Evolutionary conservation across 2,797 vertebrate genomes (phyloP).

Genomic region (Petrocephalus schoutedeni): DNA sequence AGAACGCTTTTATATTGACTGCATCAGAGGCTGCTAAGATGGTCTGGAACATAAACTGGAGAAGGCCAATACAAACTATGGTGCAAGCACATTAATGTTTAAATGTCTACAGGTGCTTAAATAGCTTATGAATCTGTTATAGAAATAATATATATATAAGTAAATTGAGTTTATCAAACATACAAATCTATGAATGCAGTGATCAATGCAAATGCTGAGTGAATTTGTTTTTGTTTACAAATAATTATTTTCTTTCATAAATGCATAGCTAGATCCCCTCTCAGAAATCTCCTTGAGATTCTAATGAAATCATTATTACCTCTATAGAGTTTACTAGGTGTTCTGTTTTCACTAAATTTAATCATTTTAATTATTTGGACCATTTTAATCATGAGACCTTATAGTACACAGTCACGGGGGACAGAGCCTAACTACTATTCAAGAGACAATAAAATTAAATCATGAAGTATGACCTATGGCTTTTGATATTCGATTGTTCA

Average conservation of each 20-base stretch:
- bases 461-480: not conserved
- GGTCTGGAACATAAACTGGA: not conserved
- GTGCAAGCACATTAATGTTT: not conserved
- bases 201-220: not conserved
- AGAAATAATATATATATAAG: not conserved
- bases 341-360: not conserved
- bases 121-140: not conserved
- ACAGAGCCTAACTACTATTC: not conserved
- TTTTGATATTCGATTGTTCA: too few relatives aligned
- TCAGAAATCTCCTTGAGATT: not conserved
- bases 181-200: not conserved
- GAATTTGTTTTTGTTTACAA: not conserved
- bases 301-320: not conserved
- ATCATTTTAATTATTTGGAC: not conserved
- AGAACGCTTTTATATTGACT: not conserved
- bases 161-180: not conserved
- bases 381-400: not conserved
- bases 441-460: not conserved
- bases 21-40: not conserved
- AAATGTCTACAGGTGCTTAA: not conserved
- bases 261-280: not conserved
- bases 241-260: not conserved
- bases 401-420: not conserved
- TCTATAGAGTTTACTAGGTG: not conserved
- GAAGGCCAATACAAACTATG: not conserved